Conservation (phyloP, 2,113 vertebrate species). For the Nothocercus nigrocapillus region DNA sequence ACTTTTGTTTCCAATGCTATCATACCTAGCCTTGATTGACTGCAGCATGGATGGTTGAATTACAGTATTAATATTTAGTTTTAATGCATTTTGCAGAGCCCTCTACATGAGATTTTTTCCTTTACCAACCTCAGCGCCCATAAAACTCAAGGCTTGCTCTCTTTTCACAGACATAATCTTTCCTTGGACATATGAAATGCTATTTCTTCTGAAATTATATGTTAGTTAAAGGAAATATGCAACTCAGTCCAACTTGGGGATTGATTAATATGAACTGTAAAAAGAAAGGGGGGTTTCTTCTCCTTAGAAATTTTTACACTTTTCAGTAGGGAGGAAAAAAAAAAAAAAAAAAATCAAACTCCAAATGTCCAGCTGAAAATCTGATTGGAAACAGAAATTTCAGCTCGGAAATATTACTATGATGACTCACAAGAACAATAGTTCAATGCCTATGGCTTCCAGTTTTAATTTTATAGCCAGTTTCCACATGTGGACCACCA, state of each 20-base stretch:
- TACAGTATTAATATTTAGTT: conserved; percentile 43
- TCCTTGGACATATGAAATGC: background rate
- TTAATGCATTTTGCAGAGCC: conserved; percentile 35
- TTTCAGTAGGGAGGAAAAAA: background rate
- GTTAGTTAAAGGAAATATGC: conserved; percentile 31
- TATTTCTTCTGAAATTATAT: background rate
- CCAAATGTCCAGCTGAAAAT: conserved; percentile 1
- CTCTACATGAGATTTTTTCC: background rate
- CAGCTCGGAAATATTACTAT: background rate
- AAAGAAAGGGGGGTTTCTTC: background rate
- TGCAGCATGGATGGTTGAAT: background rate
- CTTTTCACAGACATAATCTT: background rate
- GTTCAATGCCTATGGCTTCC: conserved; percentile 45
- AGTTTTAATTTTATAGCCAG: conserved; percentile 36
- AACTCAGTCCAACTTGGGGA: background rate
- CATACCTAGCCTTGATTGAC: background rate
- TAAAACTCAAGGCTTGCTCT: background rate
- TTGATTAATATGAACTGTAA: background rate
- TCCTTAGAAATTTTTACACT: background rate
- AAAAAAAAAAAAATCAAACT: background rate
- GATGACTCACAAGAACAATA: conserved; percentile 47
- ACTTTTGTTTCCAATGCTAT: background rate
- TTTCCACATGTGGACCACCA: conserved; percentile 58
- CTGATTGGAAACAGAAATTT: conserved; percentile 53
- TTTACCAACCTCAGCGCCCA: conserved; percentile 2